Percentiles rank a stretch among this genome's conserved stretches.
Conservation (phyloP, 2,888 invertebrate genomes). For the Caenorhabditis becei region DNA sequence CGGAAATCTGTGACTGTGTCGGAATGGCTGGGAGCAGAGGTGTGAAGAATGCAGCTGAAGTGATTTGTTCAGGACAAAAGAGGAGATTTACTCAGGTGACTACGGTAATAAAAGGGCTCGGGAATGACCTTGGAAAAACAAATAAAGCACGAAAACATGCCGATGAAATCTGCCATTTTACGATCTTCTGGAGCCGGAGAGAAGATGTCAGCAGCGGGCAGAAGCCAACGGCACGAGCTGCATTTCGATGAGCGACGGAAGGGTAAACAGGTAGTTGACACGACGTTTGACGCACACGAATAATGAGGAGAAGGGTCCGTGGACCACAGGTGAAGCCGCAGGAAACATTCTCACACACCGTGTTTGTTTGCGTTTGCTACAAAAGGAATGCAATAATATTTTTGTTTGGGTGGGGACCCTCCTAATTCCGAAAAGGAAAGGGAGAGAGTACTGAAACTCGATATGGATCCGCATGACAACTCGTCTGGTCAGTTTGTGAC, state of each 20-base stretch:
- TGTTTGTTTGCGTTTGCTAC: slow-evolving; percentile 24
- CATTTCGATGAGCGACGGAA: slow-evolving; percentile 14
- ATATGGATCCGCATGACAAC: slow-evolving; percentile 7
- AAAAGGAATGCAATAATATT: slow-evolving; percentile 11
- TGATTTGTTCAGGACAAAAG: background rate
- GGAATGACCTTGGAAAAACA: slow-evolving; percentile 1
- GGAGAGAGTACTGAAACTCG: slow-evolving; percentile 4
- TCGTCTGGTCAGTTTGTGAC: background rate
- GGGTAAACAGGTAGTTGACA: slow-evolving; percentile 13
- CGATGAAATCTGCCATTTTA: too few relatives aligned
- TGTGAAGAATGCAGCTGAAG: background rate
- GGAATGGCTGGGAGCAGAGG: too few relatives aligned
- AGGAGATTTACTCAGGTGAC: slow-evolving; percentile 22
- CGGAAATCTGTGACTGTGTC: too few relatives aligned
- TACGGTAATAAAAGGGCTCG: background rate
- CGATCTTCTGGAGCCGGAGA: background rate
- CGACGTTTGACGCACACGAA: slow-evolving; percentile 22
- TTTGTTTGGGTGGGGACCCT: slow-evolving; percentile 33
- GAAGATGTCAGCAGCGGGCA: background rate
- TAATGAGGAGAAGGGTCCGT: slow-evolving; percentile 8
- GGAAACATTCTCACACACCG: slow-evolving; percentile 38
- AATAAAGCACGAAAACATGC: slow-evolving; percentile 1
- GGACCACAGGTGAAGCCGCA: slow-evolving; percentile 7
- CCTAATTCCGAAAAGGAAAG: slow-evolving; percentile 25
- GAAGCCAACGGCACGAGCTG: background rate